Percentiles rank a stretch among this genome's conserved stretches.
Evolutionary conservation across 2,113 vertebrate species (phyloP).

Genomic region (Manacus vitellinus): DNA sequence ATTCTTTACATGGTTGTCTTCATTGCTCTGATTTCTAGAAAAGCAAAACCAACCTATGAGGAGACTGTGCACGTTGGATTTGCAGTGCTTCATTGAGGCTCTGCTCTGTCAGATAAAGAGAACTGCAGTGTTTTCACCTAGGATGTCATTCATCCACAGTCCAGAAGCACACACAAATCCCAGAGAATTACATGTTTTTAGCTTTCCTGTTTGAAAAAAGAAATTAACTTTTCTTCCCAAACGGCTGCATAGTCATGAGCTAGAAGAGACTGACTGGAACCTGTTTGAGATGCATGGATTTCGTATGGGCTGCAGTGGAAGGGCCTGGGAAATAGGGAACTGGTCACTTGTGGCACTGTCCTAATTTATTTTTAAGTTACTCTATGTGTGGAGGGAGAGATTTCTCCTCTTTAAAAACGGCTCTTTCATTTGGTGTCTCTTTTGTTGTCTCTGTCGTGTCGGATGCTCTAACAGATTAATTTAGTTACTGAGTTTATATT

Average conservation of each 20-base stretch:
- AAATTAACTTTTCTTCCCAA: neutral
- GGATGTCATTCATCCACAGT: neutral
- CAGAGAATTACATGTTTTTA: neutral
- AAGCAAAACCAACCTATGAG: neutral
- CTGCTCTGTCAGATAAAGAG: neutral
- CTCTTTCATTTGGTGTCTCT: neutral
- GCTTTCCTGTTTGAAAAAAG: neutral
- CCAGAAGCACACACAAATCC: neutral
- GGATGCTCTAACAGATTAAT: neutral
- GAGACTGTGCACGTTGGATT: neutral
- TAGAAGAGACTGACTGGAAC: neutral
- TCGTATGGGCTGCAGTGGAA: neutral
- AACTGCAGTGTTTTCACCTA: neutral
- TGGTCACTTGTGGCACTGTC: neutral
- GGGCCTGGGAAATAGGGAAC: neutral
- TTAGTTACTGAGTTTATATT: neutral
- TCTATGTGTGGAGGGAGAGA: neutral
- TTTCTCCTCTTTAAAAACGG: neutral
- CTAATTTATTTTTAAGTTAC: neutral
- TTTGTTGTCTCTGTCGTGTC: neutral
- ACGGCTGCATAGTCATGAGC: neutral
- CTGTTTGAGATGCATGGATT: neutral
- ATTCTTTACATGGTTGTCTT: neutral
- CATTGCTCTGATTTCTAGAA: neutral
- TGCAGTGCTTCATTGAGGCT: neutral